Conservation (phyloP, 2,888 invertebrate genomes). For the Eristalis tenax region DNA sequence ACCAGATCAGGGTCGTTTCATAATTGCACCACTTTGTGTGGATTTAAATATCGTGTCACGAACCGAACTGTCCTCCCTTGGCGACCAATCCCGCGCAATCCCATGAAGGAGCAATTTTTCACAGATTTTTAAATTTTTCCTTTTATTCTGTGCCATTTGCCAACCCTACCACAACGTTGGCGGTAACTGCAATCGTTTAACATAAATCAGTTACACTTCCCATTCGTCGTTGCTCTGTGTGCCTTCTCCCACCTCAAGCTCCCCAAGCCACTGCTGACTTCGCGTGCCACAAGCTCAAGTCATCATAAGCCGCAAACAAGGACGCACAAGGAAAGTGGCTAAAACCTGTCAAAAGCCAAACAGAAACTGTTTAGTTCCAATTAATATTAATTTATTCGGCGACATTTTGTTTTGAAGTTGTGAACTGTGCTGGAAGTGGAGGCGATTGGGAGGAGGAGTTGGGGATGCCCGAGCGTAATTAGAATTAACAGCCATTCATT, state of each 20-base stretch:
- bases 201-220: conserved; percentile 56
- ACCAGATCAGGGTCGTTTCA: background rate
- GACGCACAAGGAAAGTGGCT: background rate
- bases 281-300: conserved; percentile 13
- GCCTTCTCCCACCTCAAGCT: background rate
- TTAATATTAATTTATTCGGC: conserved; percentile 61
- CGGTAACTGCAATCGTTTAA: conserved; percentile 39
- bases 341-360: conserved; percentile 52
- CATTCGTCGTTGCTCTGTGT: conserved; percentile 11
- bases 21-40: background rate
- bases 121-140: background rate
- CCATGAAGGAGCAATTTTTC: conserved; percentile 12
- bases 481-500: conserved; percentile 62
- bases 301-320: background rate
- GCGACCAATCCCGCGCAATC: conserved; percentile 3
- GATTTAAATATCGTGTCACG: conserved; percentile 31
- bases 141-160: background rate
- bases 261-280: conserved; percentile 40
- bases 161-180: background rate
- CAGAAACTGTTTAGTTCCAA: conserved; percentile 64
- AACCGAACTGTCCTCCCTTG: background rate
- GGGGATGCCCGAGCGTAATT: conserved; percentile 44
- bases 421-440: background rate
- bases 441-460: background rate
- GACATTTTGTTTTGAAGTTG: conserved; percentile 54